Conservation (phyloP, 1,140 invertebrate species). For the Rhizoglyphus robini region DNA sequence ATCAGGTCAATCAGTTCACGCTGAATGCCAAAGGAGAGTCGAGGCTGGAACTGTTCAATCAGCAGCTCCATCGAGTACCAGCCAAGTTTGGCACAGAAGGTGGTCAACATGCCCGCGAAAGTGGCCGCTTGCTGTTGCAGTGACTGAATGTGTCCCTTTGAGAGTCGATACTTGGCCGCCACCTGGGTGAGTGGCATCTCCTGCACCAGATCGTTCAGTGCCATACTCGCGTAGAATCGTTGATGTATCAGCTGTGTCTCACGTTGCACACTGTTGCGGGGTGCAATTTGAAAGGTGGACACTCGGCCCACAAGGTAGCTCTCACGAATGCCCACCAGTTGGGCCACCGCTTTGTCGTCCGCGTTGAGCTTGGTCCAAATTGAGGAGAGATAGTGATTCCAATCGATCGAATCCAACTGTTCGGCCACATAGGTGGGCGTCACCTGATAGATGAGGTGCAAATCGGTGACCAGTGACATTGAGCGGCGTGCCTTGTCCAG, state of each 20-base stretch:
- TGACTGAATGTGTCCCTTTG: constrained; percentile 70
- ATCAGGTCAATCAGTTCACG: constrained; percentile 82
- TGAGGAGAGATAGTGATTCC: constrained; percentile 61
- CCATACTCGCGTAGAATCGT: constrained; percentile 81
- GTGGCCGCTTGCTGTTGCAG: constrained; percentile 88
- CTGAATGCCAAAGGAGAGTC: constrained; percentile 85
- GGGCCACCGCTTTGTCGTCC: constrained; percentile 66
- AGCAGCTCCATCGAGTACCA: constrained; percentile 82
- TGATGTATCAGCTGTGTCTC: constrained; percentile 40
- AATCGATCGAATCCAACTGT: constrained; percentile 48
- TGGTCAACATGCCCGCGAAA: constrained; percentile 90
- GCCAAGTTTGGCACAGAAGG: constrained; percentile 78
- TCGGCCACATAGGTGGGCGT: constrained; percentile 27
- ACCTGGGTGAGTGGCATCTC: constrained; percentile 68
- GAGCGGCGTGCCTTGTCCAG: constrained; percentile 73
- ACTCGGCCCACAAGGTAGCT: constrained; percentile 53
- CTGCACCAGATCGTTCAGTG: constrained; percentile 79
- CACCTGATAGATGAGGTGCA: constrained; percentile 86
- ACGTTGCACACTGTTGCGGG: constrained; percentile 35
- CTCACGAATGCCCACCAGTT: constrained; percentile 79
- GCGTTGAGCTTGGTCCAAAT: constrained; percentile 67
- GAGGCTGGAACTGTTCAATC: constrained; percentile 78
- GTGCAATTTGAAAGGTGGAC: constrained; percentile 53
- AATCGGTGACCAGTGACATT: constrained; percentile 82
- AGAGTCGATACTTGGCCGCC: constrained; percentile 64